Evolutionary conservation across 2,113 vertebrate species (phyloP).

Genomic region (Nothobranchius kuhntae): DNA sequence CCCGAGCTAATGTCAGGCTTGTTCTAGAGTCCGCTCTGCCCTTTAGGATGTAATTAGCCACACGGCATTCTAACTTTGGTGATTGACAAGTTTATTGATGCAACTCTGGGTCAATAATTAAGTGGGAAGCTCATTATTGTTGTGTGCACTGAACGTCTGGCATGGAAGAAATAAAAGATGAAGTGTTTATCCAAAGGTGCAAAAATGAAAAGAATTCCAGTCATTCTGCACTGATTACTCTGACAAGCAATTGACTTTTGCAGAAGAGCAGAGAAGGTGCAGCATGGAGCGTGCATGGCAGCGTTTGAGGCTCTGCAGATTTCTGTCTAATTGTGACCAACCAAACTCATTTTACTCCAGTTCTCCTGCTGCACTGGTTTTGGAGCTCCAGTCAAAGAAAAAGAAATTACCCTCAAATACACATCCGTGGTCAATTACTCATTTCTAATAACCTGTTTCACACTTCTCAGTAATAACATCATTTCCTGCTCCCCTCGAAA

Average conservation of each 20-base stretch:
- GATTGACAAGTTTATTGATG: background rate
- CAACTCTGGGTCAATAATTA: background rate
- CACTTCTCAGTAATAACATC: conserved; percentile 44
- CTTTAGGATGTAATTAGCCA: background rate
- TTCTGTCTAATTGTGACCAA: background rate
- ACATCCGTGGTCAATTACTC: conserved; percentile 50
- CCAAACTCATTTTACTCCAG: conserved; percentile 3
- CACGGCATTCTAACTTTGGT: background rate
- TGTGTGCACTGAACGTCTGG: background rate
- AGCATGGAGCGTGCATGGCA: too few relatives aligned
- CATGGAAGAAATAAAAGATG: background rate
- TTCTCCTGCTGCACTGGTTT: background rate
- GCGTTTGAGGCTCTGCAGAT: background rate
- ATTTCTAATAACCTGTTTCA: conserved; percentile 61
- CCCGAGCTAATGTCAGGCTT: background rate
- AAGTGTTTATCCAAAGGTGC: background rate
- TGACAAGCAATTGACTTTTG: too few relatives aligned
- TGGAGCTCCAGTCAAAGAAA: conserved; percentile 28
- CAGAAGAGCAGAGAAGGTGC: background rate
- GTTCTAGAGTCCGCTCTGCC: background rate
- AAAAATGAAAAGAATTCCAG: background rate
- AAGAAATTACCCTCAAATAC: conserved; percentile 27
- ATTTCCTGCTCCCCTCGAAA: conserved; percentile 47
- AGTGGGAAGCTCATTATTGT: background rate
- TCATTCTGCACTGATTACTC: too few relatives aligned